Evolutionary conservation across 1,140 invertebrate genomes (phyloP), one percentile per base, ranked within the genome.

Genomic region (Whitmania pigra): DNA sequence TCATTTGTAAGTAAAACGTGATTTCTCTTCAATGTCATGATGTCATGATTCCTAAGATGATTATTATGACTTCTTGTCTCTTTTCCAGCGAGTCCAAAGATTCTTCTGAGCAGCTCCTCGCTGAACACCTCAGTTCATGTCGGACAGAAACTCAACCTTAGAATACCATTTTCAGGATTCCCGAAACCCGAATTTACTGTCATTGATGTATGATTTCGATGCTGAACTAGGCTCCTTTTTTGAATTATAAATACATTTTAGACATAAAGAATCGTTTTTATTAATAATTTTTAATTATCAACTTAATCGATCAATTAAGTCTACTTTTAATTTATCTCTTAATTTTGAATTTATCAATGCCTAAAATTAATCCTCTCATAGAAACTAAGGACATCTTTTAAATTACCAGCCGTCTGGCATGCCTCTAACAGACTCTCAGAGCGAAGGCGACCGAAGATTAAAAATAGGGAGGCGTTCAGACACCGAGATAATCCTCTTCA

Each of bases 91-190:
- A 31, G 22, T 63, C 57, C 57, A 63, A 63, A 31, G 29, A 22
- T 63, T 13, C 57, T 63, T 9, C 22, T 63, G 29, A 63, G 29
- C 57, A 63, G 57, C 20, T 63, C 57, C 22, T 22, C 57, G 22
- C 22, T 63, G 57, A 63, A 63, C 29, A 31, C 29, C 2, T 25
- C 57, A 1, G 22, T 63, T 7, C 20, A 63, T 18, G 57, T 31
- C 13, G 57, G 57, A 1, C 57, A n/a, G 13, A 13, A 22, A 13
- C 22, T 63, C 22, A 63, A 63, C 6, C 22, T 63, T 3, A 22
- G 57, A 7, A 31, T 63, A 63, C 57, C 57, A 3, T 63, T 63
- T 20, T 63, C 57, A 13, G 57, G 57, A 25, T 63, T 63, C 29
- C 57, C 57, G 6, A 22, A 63, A 20, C 57, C 57, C 0, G 29